Evolutionary conservation across 2,113 vertebrate species (phyloP), one percentile per base, ranked within the genome.

Genomic region (Numida meleagris): DNA sequence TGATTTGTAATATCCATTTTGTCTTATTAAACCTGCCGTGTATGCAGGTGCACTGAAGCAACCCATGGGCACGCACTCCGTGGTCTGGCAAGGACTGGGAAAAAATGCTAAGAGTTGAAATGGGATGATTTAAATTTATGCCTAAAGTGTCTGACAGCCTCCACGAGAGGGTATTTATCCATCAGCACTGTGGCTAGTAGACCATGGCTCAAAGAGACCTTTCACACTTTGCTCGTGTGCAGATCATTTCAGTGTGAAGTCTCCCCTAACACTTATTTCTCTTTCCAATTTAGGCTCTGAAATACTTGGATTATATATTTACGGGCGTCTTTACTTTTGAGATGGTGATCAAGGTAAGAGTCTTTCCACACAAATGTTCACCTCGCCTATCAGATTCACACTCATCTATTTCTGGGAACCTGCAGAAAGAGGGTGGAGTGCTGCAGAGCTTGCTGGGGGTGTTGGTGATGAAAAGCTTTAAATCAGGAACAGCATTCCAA

Each of bases 271-370:
- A 20, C 2, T 5, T 9, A 2, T 62, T 88, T 92, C 19, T 85
- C 38, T 65, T 77, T 84, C 68, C 89, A 45, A 6, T 89, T 78
- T 34, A 99, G 99, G 99, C 98, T 89, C 98, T 99, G 79, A 99
- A 99, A 90, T 99, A 99, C 96, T 97, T 99, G 98, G 99, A 99
- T 97, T 99, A 99, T 61, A 99, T 98, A 72, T 99, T 99, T 82
- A 99, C 99, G 3, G 99, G 99, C 1, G 99, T 99, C 93, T 99
- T 99, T 95, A 99, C 99, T 36, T 99, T 99, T 85, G 99, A 99
- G 98, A 99, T 99, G 99, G 99, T 99, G 94, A 99, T 99, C 89
- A 99, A 99, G 99, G 99, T 99, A 97, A 98, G 97, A 15, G 12
- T 38, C 57, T 75, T 20, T 38, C 62, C 46, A 20, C 48, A 87